Percentiles rank a stretch among this genome's conserved stretches.
Conservation (phyloP, 2,888 invertebrate genomes). For the Amiota communis region DNA sequence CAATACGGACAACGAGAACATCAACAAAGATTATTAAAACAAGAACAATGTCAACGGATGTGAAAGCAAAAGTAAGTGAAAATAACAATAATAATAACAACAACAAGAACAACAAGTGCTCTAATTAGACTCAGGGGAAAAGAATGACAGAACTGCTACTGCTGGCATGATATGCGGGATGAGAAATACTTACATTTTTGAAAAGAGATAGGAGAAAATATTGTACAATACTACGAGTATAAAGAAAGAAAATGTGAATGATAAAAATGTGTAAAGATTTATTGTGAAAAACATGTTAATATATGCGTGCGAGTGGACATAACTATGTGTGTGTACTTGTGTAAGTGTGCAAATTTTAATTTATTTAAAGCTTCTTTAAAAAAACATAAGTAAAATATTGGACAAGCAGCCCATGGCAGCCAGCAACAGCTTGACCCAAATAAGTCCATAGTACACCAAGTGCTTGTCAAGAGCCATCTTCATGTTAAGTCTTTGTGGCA, state of each 20-base stretch:
- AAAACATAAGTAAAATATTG: too few relatives aligned
- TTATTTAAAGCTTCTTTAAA: too few relatives aligned
- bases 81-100: constrained; percentile 22
- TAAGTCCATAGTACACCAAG: too few relatives aligned
- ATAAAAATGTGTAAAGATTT: constrained; percentile 37
- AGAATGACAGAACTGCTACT: constrained; percentile 15
- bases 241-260: constrained; percentile 47
- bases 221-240: constrained; percentile 40
- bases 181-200: too few relatives aligned
- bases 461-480: too few relatives aligned
- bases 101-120: constrained; percentile 53
- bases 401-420: too few relatives aligned
- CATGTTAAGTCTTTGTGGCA: too few relatives aligned
- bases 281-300: neutral
- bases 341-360: too few relatives aligned
- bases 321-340: too few relatives aligned
- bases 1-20: constrained; percentile 32
- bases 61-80: constrained; percentile 13
- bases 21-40: constrained; percentile 51
- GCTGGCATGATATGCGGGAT: too few relatives aligned
- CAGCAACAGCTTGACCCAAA: too few relatives aligned
- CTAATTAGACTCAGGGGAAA: constrained; percentile 57
- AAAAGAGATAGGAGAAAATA: constrained; percentile 52
- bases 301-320: neutral
- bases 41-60: constrained; percentile 18